Evolutionary conservation across 2,888 invertebrate genomes (phyloP).

Genomic region (Epinotia bilunana): DNA sequence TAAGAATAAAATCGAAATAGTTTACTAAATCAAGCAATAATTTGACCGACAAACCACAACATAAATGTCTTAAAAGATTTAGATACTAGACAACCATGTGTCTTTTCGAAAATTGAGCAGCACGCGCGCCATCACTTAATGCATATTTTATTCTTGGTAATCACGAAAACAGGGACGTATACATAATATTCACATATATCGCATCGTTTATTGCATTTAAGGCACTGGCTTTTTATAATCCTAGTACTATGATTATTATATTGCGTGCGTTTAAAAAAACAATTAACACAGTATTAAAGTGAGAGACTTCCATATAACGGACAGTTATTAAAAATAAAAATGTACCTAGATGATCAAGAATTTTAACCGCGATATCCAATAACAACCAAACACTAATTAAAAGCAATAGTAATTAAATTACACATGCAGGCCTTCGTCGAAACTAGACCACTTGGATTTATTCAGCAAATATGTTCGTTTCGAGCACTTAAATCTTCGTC

Average conservation of each 20-base stretch:
- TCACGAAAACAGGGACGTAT: constrained; percentile 18
- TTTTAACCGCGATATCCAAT: constrained; percentile 31
- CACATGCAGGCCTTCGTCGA: constrained; percentile 20
- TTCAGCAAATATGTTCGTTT: constrained; percentile 26
- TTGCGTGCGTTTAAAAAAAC: background rate
- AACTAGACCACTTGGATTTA: constrained; percentile 21
- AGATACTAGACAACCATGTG: background rate
- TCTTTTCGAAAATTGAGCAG: constrained; percentile 18
- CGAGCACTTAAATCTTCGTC: constrained; percentile 32
- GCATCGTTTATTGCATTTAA: background rate
- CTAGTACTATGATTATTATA: background rate
- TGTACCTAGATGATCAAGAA: constrained; percentile 10
- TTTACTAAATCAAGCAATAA: too few relatives aligned
- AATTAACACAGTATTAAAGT: background rate
- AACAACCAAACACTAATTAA: constrained; percentile 36
- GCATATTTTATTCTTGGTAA: constrained; percentile 24
- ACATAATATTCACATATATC: too few relatives aligned
- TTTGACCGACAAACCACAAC: background rate
- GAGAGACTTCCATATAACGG: constrained; percentile 2
- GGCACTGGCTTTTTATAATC: background rate
- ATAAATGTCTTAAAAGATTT: too few relatives aligned
- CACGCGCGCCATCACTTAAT: constrained; percentile 17
- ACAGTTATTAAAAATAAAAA: constrained; percentile 12
- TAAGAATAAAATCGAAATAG: too few relatives aligned
- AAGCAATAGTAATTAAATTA: constrained; percentile 29